phyloP scores from a whole-genome alignment of 2,113 vertebrate species.

The Meleagris gallopavo region DNA sequence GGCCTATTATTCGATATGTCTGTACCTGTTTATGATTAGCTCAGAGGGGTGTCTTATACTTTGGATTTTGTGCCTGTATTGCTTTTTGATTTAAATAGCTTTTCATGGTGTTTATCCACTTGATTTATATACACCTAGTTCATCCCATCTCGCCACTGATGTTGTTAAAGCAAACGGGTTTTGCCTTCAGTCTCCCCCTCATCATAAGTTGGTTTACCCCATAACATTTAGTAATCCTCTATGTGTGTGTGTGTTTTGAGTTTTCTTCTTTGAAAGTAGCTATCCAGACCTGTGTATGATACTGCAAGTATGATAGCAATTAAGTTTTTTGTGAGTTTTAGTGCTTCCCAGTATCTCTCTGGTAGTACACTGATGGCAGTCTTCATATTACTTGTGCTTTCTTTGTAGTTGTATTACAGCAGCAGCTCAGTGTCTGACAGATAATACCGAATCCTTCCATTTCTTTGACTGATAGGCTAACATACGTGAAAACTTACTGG shows the following conservation, averaged over 20 bases:
- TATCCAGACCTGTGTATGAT: background rate
- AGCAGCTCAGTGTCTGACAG: background rate
- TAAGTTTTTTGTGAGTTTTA: background rate
- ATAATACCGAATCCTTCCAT: background rate
- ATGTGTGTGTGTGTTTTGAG: no score
- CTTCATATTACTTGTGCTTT: background rate
- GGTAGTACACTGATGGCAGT: background rate
- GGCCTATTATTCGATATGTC: accelerated
- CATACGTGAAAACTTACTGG: background rate
- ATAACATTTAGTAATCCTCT: accelerated
- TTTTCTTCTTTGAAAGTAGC: background rate
- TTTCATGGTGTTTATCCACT: background rate
- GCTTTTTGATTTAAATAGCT: background rate
- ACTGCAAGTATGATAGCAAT: background rate
- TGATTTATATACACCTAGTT: background rate
- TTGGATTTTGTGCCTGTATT: background rate
- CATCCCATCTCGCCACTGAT: accelerated
- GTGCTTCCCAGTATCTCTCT: background rate
- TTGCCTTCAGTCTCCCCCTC: background rate
- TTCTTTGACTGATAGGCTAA: background rate
- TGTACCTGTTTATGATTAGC: background rate
- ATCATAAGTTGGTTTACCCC: accelerated
- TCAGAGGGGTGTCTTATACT: accelerated
- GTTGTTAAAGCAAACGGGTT: background rate
- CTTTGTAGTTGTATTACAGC: background rate